A percentile compares a stretch with the other conserved stretches of the same genome.
These are phyloP conservation scores for Synanthedon myopaeformis DNA, from an alignment of 2,888 invertebrate species.

Conservation along the genomic window DNA sequence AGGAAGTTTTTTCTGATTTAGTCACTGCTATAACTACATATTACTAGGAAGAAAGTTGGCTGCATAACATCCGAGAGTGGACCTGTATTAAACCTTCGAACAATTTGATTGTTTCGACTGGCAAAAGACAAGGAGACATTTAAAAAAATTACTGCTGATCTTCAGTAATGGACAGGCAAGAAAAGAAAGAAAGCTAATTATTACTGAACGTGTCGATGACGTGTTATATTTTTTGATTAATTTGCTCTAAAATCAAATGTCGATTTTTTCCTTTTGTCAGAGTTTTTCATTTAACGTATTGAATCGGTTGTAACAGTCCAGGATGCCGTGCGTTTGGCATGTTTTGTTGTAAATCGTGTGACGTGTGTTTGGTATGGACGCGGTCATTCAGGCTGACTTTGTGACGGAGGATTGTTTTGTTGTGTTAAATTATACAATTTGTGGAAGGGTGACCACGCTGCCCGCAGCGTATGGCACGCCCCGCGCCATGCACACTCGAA, in stretches of 20 bases:
- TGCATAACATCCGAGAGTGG: no score
- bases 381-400: conserved; percentile 38
- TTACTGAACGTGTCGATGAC: background rate
- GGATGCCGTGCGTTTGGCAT: conserved; percentile 51
- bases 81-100: no score
- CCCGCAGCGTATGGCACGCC: conserved; percentile 17
- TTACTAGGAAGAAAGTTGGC: no score
- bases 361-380: conserved; percentile 44
- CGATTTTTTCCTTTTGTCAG: conserved; percentile 27
- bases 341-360: conserved; percentile 53
- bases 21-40: background rate
- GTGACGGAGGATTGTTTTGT: conserved; percentile 40
- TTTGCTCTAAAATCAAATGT: background rate
- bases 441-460: conserved; percentile 42
- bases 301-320: conserved; percentile 35
- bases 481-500: conserved; percentile 7
- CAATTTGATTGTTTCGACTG: no score
- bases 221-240: background rate
- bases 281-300: conserved; percentile 46
- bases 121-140: no score
- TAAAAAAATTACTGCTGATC: no score
- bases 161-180: no score
- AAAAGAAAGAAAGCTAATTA: background rate
- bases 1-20: background rate
- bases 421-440: conserved; percentile 58